phyloP scores from a whole-genome alignment of 2,888 invertebrate species.

The Campoplex nolae region DNA sequence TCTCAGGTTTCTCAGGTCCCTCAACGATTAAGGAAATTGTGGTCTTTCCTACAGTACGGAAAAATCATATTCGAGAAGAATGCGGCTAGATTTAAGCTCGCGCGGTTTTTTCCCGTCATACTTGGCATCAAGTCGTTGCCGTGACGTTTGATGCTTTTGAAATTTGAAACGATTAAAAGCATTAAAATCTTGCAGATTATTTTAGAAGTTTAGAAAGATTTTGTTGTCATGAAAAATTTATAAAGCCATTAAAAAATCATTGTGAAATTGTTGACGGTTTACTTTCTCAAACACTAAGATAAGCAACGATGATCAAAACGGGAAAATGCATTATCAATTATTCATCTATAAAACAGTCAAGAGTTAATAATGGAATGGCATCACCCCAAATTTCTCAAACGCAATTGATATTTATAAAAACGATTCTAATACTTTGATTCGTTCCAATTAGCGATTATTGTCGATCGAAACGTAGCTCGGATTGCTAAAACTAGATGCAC shows the following conservation, averaged over 20 bases:
- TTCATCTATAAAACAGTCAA: background rate
- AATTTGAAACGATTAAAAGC: background rate
- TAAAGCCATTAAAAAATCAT: background rate
- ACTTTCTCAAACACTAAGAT: background rate
- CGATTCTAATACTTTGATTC: constrained; percentile 30
- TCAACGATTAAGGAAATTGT: background rate
- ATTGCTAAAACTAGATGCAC: constrained; percentile 81
- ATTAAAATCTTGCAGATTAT: background rate
- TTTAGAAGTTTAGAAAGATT: background rate
- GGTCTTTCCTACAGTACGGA: background rate
- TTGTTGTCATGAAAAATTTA: background rate
- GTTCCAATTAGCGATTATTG: constrained; percentile 59
- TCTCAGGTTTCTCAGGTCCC: constrained; percentile 27
- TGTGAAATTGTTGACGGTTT: background rate
- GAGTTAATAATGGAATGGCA: background rate
- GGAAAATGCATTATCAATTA: background rate
- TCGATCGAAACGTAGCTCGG: constrained; percentile 83
- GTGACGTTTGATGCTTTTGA: background rate
- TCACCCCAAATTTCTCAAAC: background rate
- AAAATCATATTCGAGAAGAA: background rate
- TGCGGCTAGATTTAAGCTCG: too few relatives aligned
- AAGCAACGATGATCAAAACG: background rate
- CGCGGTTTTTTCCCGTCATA: too few relatives aligned
- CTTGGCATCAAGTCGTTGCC: too few relatives aligned
- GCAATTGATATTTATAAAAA: background rate